Evolutionary conservation across 2,888 invertebrate genomes (phyloP).

Genomic region (Cerceris ruficornis): DNA sequence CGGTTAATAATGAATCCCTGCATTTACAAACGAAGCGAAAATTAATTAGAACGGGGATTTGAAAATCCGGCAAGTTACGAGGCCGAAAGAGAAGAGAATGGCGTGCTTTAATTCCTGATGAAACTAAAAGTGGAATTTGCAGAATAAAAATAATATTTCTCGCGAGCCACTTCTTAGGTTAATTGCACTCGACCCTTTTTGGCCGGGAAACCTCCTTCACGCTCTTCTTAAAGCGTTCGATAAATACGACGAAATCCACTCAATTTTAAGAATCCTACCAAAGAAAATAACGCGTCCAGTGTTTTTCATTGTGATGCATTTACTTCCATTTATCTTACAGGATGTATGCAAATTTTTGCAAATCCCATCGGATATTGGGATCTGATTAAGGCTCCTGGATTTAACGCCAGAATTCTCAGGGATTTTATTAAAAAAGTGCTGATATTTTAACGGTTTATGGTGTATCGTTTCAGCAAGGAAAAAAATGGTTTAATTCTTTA

Average conservation of each 20-base stretch:
- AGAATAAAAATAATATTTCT: constrained; percentile 45
- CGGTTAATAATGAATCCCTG: no score
- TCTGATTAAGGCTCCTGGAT: no score
- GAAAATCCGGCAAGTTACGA: not conserved
- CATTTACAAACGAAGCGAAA: not conserved
- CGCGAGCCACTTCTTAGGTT: constrained; percentile 47
- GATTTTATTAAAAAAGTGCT: no score
- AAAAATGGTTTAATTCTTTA: no score
- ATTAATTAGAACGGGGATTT: not conserved
- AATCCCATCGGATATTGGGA: no score
- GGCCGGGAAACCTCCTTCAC: constrained; percentile 17
- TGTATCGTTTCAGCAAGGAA: no score
- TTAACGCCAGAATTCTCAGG: no score
- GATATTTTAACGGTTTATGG: no score
- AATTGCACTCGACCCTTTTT: constrained; percentile 67
- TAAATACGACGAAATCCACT: constrained; percentile 18
- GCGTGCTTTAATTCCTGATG: constrained; percentile 15
- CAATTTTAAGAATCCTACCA: constrained; percentile 12
- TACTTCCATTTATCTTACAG: not conserved
- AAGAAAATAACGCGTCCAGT: constrained; percentile 14
- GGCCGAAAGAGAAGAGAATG: not conserved
- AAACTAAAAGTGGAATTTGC: constrained; percentile 47
- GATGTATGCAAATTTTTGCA: no score
- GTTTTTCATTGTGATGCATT: not conserved
- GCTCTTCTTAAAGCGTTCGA: constrained; percentile 35